phyloP scores from a whole-genome alignment of 2,888 invertebrate species.

The Ormyrus rosae region DNA sequence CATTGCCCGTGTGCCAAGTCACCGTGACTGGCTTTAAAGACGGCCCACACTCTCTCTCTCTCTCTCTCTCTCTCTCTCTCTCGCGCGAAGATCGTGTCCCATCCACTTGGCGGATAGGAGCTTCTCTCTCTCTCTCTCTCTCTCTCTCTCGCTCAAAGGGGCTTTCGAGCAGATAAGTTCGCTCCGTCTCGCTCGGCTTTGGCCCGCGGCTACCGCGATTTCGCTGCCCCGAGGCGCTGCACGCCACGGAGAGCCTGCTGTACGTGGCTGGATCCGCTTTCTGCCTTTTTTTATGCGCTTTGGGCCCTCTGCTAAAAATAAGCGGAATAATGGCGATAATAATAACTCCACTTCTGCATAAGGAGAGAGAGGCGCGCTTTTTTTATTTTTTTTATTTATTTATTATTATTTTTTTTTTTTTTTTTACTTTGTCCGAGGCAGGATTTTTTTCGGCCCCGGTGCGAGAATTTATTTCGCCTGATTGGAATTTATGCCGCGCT shows the following conservation, averaged over 20 bases:
- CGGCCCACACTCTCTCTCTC: slow-evolving; percentile 60
- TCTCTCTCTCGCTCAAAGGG: slow-evolving; percentile 11
- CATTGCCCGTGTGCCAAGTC: slow-evolving; percentile 63
- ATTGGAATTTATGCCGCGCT: slow-evolving; percentile 4
- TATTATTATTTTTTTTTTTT: slow-evolving; percentile 9
- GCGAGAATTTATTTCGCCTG: neutral
- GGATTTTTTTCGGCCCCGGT: too few relatives aligned
- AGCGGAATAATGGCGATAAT: slow-evolving; percentile 47
- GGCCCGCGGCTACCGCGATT: slow-evolving; percentile 47
- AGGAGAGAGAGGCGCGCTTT: neutral
- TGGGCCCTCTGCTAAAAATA: slow-evolving; percentile 46
- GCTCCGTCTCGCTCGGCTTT: slow-evolving; percentile 21
- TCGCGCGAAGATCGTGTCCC: slow-evolving; percentile 59
- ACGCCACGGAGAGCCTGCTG: slow-evolving; percentile 14
- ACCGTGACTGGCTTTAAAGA: slow-evolving; percentile 65
- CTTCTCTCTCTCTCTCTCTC: slow-evolving; percentile 36
- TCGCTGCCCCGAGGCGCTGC: slow-evolving; percentile 38
- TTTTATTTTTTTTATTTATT: slow-evolving; percentile 6
- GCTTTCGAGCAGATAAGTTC: slow-evolving; percentile 40
- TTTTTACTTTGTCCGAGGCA: too few relatives aligned
- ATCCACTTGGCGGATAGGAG: slow-evolving; percentile 54
- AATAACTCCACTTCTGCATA: slow-evolving; percentile 37
- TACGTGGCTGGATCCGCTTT: neutral
- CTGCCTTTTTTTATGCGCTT: slow-evolving; percentile 25
- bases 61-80: slow-evolving; percentile 40